A percentile compares a stretch with the other conserved stretches of the same genome.
Evolutionary conservation across 2,888 invertebrate genomes (phyloP).

Genomic region (Atrina japonica): DNA sequence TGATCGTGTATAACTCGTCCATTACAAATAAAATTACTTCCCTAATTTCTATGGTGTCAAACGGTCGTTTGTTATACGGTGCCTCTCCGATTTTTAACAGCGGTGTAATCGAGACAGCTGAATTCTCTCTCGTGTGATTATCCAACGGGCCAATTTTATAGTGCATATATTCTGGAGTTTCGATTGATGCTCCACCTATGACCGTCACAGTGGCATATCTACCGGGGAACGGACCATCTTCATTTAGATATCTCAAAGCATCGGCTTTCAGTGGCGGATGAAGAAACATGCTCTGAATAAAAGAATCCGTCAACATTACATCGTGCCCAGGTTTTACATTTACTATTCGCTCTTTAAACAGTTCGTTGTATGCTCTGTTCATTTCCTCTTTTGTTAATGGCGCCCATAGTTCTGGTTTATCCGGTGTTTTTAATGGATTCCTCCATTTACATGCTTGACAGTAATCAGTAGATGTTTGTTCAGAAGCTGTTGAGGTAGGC

Average conservation of each 20-base stretch:
- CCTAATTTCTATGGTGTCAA: constrained; percentile 50
- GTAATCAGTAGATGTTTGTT: neutral
- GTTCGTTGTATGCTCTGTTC: constrained; percentile 41
- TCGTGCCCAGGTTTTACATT: constrained; percentile 42
- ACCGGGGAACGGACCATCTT: constrained; percentile 50
- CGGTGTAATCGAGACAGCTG: constrained; percentile 27
- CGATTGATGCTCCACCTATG: constrained; percentile 43
- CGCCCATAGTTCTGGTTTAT: constrained; percentile 38
- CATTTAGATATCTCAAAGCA: constrained; percentile 52
- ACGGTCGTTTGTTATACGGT: constrained; percentile 58
- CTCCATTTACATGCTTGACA: constrained; percentile 30
- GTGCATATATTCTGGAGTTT: constrained; percentile 58
- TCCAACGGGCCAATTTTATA: constrained; percentile 62
- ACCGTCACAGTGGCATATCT: constrained; percentile 56
- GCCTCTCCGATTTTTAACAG: constrained; percentile 49
- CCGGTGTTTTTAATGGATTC: constrained; percentile 12
- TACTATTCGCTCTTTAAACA: constrained; percentile 36
- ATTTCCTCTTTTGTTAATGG: constrained; percentile 54
- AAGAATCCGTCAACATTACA: constrained; percentile 46
- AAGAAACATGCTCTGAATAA: constrained; percentile 53
- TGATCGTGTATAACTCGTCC: constrained; percentile 42
- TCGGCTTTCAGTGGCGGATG: constrained; percentile 51
- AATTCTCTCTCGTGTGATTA: constrained; percentile 2
- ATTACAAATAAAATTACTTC: constrained; percentile 46
- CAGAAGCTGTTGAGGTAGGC: neutral